A percentile compares a stretch with the other conserved stretches of the same genome.
These are phyloP conservation scores for Hypocryptadius cinnamomeus DNA, from an alignment of 2,113 vertebrate genomes.

Conservation along the genomic window DNA sequence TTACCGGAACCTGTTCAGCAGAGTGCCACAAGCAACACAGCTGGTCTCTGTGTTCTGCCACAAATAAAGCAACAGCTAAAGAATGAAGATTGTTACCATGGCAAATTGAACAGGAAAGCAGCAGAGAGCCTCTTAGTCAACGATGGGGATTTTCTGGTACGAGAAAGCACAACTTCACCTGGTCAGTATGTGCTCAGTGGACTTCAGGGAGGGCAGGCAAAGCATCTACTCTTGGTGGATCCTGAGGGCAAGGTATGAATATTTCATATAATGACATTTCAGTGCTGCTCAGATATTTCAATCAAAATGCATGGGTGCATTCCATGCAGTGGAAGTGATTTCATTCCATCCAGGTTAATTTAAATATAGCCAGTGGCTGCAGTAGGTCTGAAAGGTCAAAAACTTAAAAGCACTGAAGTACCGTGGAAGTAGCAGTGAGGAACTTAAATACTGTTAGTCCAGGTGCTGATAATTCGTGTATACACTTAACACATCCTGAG, in stretches of 20 bases:
- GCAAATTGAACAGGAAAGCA: constrained; percentile 81
- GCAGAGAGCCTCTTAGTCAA: constrained; percentile 84
- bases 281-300: background rate
- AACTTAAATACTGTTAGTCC: background rate
- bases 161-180: constrained; percentile 84
- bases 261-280: background rate
- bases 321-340: background rate
- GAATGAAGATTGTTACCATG: constrained; percentile 86
- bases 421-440: background rate
- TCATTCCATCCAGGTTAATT: background rate
- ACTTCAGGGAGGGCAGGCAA: constrained; percentile 82
- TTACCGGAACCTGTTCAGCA: constrained; percentile 61
- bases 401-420: background rate
- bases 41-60: constrained; percentile 18
- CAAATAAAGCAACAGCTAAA: constrained; percentile 72
- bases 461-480: background rate
- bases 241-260: constrained; percentile 85
- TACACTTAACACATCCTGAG: background rate
- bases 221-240: constrained; percentile 88
- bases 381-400: background rate
- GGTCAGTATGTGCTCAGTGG: constrained; percentile 91
- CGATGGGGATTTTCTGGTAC: constrained; percentile 88
- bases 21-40: constrained; percentile 39
- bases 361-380: background rate
- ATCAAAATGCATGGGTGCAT: background rate